A percentile compares a stretch with the other conserved stretches of the same genome.
These are phyloP conservation scores for Dolichoris vasculosae DNA, from an alignment of 1,140 invertebrate genomes.

Conservation along the genomic window DNA sequence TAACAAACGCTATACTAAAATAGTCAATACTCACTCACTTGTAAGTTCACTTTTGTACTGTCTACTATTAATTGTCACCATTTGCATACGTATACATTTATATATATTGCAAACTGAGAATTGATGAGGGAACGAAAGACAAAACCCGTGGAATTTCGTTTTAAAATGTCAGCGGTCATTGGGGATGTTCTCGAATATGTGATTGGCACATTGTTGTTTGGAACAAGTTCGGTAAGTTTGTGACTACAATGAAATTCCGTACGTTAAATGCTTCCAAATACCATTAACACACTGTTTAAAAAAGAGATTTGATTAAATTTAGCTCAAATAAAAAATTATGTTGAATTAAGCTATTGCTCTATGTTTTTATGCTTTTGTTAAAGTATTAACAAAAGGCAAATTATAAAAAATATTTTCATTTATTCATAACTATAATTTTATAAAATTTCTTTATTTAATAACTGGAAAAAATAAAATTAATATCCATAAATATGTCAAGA, in stretches of 20 bases:
- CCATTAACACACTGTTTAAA: not conserved
- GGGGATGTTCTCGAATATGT: not conserved
- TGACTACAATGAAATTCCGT: not conserved
- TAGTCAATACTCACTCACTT: not conserved
- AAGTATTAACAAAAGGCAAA: too few relatives aligned
- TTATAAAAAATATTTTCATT: too few relatives aligned
- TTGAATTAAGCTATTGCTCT: too few relatives aligned
- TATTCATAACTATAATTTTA: too few relatives aligned
- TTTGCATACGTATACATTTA: too few relatives aligned
- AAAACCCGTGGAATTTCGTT: not conserved
- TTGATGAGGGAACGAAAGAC: slow-evolving; percentile 7
- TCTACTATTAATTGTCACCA: slow-evolving; percentile 9
- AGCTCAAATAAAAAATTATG: not conserved
- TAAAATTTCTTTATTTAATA: too few relatives aligned
- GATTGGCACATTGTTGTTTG: not conserved
- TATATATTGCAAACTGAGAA: not conserved
- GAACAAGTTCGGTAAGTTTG: not conserved
- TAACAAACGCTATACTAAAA: not conserved
- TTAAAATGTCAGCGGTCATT: not conserved
- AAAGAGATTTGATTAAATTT: not conserved
- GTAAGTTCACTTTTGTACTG: not conserved
- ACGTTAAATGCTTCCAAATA: not conserved
- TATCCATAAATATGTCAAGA: too few relatives aligned
- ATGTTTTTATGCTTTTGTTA: too few relatives aligned
- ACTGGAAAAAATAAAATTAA: too few relatives aligned